A percentile compares a stretch with the other conserved stretches of the same genome.
Conservation (phyloP, 2,888 invertebrate genomes). For the Ophioninae sp. region DNA sequence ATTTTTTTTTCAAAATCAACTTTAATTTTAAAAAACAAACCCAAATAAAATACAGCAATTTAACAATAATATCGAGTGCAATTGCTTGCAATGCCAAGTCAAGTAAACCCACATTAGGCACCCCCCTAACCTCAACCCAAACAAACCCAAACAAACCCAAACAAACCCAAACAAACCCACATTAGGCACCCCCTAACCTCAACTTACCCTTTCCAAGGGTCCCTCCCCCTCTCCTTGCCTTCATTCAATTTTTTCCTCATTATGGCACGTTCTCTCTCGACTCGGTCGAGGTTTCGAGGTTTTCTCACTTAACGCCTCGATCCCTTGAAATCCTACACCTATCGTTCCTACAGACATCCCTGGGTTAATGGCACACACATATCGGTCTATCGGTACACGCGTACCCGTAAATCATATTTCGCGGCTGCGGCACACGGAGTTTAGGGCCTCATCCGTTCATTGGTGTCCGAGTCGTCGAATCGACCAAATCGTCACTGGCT, state of each 20-base stretch:
- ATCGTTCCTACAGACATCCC: not conserved
- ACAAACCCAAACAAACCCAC: too few species aligned
- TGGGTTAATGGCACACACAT: not conserved
- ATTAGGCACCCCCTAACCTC: not conserved
- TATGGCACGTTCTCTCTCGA: not conserved
- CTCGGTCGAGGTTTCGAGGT: not conserved
- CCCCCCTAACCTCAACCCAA: too few species aligned
- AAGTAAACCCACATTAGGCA: too few species aligned
- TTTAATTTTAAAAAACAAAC: too few species aligned
- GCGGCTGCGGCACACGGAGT: conserved; percentile 34
- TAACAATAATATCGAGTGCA: too few species aligned
- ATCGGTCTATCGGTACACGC: conserved; percentile 29
- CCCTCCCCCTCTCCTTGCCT: not conserved
- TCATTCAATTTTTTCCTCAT: not conserved
- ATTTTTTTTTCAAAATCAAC: too few species aligned
- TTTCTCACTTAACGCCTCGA: conserved; percentile 9
- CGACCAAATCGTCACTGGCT: conserved; percentile 27
- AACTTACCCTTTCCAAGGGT: not conserved
- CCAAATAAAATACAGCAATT: too few species aligned
- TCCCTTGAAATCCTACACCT: conserved; percentile 1
- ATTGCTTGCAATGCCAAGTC: too few species aligned
- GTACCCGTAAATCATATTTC: conserved; percentile 57
- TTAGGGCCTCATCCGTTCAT: not conserved
- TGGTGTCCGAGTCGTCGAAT: conserved; percentile 40
- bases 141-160: too few species aligned